A percentile compares a stretch with the other conserved stretches of the same genome.
phyloP scores from a whole-genome alignment of 2,888 invertebrate species.

The Hyposoter dolosus region DNA sequence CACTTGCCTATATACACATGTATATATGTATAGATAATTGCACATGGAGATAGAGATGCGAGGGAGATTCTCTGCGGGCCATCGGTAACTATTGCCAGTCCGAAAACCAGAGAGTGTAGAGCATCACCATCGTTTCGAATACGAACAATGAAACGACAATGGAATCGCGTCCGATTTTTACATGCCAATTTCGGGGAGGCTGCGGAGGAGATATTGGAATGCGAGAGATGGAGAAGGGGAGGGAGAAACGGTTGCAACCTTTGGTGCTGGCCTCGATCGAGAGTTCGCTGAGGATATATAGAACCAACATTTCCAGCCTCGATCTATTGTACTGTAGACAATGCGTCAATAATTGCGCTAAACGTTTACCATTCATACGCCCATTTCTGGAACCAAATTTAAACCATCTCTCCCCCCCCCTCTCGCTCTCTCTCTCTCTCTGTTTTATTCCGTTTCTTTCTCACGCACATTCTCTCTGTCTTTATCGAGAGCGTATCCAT shows the following conservation, averaged over 20 bases:
- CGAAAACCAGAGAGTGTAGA: constrained; percentile 63
- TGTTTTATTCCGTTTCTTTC: not conserved
- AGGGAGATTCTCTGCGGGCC: constrained; percentile 25
- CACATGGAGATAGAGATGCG: constrained; percentile 1
- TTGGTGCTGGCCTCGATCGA: constrained; percentile 48
- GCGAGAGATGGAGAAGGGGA: not conserved
- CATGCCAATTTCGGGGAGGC: constrained; percentile 82
- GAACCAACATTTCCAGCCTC: constrained; percentile 30
- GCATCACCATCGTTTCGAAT: constrained; percentile 58
- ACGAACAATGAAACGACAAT: constrained; percentile 82
- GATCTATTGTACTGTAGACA: constrained; percentile 83
- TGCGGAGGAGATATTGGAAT: constrained; percentile 47
- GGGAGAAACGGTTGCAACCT: constrained; percentile 14
- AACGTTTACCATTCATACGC: constrained; percentile 83
- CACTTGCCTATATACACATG: constrained; percentile 20
- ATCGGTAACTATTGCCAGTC: constrained; percentile 55
- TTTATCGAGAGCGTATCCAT: constrained; percentile 77
- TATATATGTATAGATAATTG: not conserved
- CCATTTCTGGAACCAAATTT: constrained; percentile 81
- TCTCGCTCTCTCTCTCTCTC: constrained; percentile 14
- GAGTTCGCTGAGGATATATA: constrained; percentile 36
- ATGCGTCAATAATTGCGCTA: constrained; percentile 84
- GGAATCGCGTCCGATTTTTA: constrained; percentile 84
- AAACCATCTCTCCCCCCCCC: constrained; percentile 76
- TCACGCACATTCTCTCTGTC: not conserved